These are phyloP conservation scores for Perithous albicinctus DNA, from an alignment of 2,888 invertebrate genomes.

Conservation along the genomic window DNA sequence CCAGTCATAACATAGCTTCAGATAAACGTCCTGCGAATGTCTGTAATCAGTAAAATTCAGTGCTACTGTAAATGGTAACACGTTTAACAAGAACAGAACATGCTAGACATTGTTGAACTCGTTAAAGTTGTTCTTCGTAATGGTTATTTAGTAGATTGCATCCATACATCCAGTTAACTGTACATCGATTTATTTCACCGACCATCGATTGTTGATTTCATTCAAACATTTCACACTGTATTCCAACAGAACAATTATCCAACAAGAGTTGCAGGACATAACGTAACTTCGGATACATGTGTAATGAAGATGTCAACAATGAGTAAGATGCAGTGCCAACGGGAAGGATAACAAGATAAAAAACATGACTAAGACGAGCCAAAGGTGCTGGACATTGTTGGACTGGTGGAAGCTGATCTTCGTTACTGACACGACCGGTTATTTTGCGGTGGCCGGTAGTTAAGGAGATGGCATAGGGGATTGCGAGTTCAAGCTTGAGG, in stretches of 20 bases:
- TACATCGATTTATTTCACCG: too few species aligned
- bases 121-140: slow-evolving; percentile 46
- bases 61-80: background rate
- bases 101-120: slow-evolving; percentile 5
- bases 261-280: background rate
- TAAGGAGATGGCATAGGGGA: slow-evolving; percentile 44
- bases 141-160: too few species aligned
- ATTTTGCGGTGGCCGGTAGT: slow-evolving; percentile 61
- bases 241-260: background rate
- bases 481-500: slow-evolving; percentile 49
- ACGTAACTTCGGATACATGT: background rate
- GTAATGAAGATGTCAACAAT: background rate
- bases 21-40: background rate
- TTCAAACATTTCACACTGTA: slow-evolving; percentile 27
- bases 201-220: slow-evolving; percentile 50
- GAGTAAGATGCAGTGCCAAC: background rate
- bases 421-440: slow-evolving; percentile 50
- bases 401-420: slow-evolving; percentile 41
- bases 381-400: slow-evolving; percentile 1
- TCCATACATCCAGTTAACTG: too few species aligned
- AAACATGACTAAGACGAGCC: background rate
- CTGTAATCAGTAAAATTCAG: background rate
- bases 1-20: background rate
- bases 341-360: background rate
- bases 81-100: slow-evolving; percentile 5